Evolutionary conservation across 2,888 invertebrate genomes (phyloP), one percentile per base, ranked within the genome.

Genomic region (Apoda limacodes): DNA sequence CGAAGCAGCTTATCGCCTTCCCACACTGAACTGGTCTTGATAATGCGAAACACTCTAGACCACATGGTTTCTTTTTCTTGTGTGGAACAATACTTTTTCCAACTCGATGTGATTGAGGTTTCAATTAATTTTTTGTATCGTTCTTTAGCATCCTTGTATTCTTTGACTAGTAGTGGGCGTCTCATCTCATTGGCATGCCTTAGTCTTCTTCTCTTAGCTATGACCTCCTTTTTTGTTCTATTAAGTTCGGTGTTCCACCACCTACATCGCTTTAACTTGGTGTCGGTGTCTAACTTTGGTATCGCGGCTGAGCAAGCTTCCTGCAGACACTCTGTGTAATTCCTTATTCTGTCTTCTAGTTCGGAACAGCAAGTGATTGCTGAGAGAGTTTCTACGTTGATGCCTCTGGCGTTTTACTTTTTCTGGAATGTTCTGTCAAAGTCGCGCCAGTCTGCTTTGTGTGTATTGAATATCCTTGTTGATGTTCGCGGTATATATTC

Each of bases 201-300:
- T 13, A 45, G 29, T 11, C 40, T 32, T 5, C 39, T 12, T 13
- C 32, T 42, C 20, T n/a, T 29, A 3, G 32, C 40, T 22, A 25
- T 13, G 6, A 41, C 34, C 10, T 30, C 14, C 9, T 13, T 34
- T 24, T 41, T 45, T 32, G 35, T 2, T 5, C 6, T 14, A 1
- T 13, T 30, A 2, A 45, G 39, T 5, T 29, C 28, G 3, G 39
- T 31, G 15, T 29, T 26, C 45, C 44, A 43, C 46, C 45, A 45
- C 20, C 13, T 42, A 5, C n/a, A 22, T 43, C 5, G 32, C 13
- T 13, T 2, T 22, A 4, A 28, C 9, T 5, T 22, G 32, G 0
- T 3, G 24, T 11, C 38, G 36, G 4, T 11, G 35, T 9, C 15
- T 34, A 0, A 41, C 41, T 4, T 46, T 39, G 4, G 15, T 5